A percentile compares a stretch with the other conserved stretches of the same genome.
Conservation (phyloP, 2,888 invertebrate genomes). For the Rambutsinella grinnellia region DNA sequence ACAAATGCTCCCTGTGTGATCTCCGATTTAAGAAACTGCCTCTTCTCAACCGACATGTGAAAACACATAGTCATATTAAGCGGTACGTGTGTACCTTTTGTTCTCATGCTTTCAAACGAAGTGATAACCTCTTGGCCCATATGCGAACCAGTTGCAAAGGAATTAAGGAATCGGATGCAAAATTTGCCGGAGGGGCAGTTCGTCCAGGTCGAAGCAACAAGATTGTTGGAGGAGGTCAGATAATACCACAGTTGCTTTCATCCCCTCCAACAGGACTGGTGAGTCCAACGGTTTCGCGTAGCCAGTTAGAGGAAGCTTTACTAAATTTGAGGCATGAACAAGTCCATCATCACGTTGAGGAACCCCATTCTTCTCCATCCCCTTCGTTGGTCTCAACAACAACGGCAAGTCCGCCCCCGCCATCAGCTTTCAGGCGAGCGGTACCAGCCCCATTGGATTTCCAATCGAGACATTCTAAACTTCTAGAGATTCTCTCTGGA, state of each 20-base stretch:
- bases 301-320: slow-evolving; percentile 47
- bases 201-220: neutral
- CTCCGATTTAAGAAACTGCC: slow-evolving; percentile 53
- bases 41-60: slow-evolving; percentile 51
- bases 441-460: slow-evolving; percentile 28
- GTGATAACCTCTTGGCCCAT: slow-evolving; percentile 49
- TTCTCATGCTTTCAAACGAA: slow-evolving; percentile 55
- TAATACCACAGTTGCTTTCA: slow-evolving; percentile 38
- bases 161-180: slow-evolving; percentile 41
- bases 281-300: slow-evolving; percentile 23
- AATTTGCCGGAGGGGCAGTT: slow-evolving; percentile 16
- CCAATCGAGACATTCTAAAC: slow-evolving; percentile 39
- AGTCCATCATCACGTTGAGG: neutral
- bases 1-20: slow-evolving; percentile 54
- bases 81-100: slow-evolving; percentile 48
- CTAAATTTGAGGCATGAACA: slow-evolving; percentile 23
- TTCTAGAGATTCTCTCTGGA: slow-evolving; percentile 44
- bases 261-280: slow-evolving; percentile 20
- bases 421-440: neutral
- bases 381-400: slow-evolving; percentile 48
- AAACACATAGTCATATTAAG: slow-evolving; percentile 50
- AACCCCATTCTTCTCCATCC: slow-evolving; percentile 3
- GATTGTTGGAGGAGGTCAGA: slow-evolving; percentile 12
- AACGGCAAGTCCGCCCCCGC: slow-evolving; percentile 38
- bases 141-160: slow-evolving; percentile 51